A percentile compares a stretch with the other conserved stretches of the same genome.
Evolutionary conservation across 1,140 invertebrate species (phyloP).

Genomic region (Psix sp.): DNA sequence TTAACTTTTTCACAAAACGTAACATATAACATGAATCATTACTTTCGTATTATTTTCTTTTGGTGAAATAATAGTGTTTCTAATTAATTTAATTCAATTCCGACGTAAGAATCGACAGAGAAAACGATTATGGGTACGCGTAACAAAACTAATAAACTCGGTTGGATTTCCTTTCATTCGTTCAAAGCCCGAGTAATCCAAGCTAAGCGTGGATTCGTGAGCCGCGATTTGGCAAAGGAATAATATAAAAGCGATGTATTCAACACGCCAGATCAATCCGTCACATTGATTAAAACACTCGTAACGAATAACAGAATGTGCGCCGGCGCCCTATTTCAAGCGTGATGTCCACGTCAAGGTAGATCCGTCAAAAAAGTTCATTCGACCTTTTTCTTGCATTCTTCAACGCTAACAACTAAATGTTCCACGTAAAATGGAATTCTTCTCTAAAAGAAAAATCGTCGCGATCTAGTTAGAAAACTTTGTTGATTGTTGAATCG

Average conservation of each 20-base stretch:
- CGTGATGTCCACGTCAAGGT: background rate
- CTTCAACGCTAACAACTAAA: too few species aligned
- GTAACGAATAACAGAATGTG: constrained; percentile 18
- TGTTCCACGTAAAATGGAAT: too few species aligned
- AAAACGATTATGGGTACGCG: constrained; percentile 19
- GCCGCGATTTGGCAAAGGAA: constrained; percentile 54
- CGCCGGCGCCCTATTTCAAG: constrained; percentile 10
- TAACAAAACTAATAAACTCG: constrained; percentile 59
- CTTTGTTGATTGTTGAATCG: constrained; percentile 17
- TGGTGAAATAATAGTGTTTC: too few species aligned
- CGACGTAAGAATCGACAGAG: constrained; percentile 3
- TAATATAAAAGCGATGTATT: constrained; percentile 48
- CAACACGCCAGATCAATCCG: constrained; percentile 41
- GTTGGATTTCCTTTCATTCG: constrained; percentile 57
- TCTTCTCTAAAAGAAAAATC: too few species aligned
- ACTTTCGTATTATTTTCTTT: too few species aligned
- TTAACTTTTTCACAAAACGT: too few species aligned
- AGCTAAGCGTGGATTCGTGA: constrained; percentile 52
- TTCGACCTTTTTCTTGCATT: background rate
- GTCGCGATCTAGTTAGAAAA: background rate
- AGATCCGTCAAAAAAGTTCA: background rate
- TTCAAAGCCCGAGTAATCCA: constrained; percentile 54
- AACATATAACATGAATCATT: too few species aligned
- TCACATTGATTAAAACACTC: constrained; percentile 48
- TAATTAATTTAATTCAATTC: constrained; percentile 22